Percentiles rank a stretch among this genome's conserved stretches.
Evolutionary conservation across 1,140 invertebrate species (phyloP).

Genomic region (Drosophila repleta): DNA sequence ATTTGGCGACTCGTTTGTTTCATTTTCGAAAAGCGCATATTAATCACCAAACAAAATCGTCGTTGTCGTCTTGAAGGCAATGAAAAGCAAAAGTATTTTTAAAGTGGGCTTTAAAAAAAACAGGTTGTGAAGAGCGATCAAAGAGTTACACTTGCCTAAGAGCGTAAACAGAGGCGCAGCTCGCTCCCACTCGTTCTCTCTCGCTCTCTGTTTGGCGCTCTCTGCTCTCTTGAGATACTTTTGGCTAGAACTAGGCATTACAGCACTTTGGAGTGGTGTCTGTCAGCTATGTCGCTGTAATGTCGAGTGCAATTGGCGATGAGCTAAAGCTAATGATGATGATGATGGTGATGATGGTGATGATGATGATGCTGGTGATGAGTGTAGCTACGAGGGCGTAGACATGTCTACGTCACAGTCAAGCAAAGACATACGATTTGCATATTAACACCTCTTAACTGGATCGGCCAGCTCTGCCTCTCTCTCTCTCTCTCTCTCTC

Average conservation of each 20-base stretch:
- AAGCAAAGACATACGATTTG: constrained; percentile 53
- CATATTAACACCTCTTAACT: constrained; percentile 72
- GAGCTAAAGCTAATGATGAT: constrained; percentile 41
- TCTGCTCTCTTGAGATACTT: constrained; percentile 26
- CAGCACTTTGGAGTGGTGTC: background rate
- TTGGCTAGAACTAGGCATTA: constrained; percentile 24
- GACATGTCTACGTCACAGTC: constrained; percentile 58
- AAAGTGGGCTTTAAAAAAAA: constrained; percentile 75
- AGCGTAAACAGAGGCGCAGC: constrained; percentile 31
- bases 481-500: constrained; percentile 4
- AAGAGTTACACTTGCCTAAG: constrained; percentile 63
- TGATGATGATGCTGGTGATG: constrained; percentile 6
- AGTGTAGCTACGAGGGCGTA: constrained; percentile 34
- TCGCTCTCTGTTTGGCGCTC: background rate
- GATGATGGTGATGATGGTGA: constrained; percentile 17
- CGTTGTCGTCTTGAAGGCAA: constrained; percentile 68
- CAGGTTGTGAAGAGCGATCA: constrained; percentile 71
- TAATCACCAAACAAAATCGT: constrained; percentile 68
- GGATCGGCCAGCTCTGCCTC: constrained; percentile 30
- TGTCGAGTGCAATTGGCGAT: constrained; percentile 67
- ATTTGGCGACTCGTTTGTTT: constrained; percentile 53
- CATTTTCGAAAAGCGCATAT: constrained; percentile 77
- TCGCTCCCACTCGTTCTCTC: constrained; percentile 27
- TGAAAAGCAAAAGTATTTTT: constrained; percentile 82
- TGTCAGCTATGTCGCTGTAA: constrained; percentile 41